phyloP scores from a whole-genome alignment of 2,113 vertebrate species.

The Harpagus bidentatus region DNA sequence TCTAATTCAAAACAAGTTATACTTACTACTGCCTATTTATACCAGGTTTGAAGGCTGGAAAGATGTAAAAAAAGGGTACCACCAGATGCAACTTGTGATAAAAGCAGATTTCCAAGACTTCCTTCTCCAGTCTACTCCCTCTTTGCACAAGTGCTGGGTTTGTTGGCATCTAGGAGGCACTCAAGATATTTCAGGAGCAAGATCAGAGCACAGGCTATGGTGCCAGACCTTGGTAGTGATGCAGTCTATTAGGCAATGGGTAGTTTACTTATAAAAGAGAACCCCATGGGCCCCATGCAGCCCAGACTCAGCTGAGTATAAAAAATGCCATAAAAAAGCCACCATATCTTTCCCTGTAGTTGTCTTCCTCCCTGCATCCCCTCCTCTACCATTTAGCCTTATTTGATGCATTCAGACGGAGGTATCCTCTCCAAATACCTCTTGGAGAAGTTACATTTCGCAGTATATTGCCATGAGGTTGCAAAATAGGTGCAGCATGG shows the following conservation, averaged over 20 bases:
- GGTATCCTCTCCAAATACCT: not conserved
- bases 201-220: not conserved
- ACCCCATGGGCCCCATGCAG: fast-evolving
- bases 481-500: not conserved
- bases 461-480: not conserved
- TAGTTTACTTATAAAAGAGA: not conserved
- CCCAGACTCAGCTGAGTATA: not conserved
- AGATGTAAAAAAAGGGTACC: not conserved
- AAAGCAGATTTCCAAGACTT: not conserved
- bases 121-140: not conserved
- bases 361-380: not conserved
- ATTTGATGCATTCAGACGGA: not conserved
- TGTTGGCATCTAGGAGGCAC: not conserved
- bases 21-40: not conserved
- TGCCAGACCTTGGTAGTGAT: not conserved
- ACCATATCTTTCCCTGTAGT: not conserved
- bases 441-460: not conserved
- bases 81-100: not conserved
- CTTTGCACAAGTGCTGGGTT: not conserved
- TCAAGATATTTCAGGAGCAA: not conserved
- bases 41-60: not conserved
- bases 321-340: not conserved
- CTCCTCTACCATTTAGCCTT: not conserved
- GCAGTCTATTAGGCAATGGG: not conserved
- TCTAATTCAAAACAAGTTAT: not conserved